phyloP scores from a whole-genome alignment of 1,140 invertebrate genomes.

The Zaprionus inermis region DNA sequence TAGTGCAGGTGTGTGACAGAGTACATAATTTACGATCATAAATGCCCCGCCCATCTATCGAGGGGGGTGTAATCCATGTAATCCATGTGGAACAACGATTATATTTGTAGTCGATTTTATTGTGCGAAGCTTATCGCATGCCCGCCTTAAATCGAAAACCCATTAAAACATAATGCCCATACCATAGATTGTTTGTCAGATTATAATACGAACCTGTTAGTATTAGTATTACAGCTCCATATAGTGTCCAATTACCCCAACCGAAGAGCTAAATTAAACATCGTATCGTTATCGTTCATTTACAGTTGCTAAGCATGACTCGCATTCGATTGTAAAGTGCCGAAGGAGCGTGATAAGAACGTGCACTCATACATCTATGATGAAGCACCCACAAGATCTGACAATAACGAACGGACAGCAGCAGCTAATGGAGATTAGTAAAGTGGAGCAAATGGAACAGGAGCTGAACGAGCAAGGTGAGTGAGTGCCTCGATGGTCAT shows the following conservation, averaged over 20 bases:
- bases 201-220: not conserved
- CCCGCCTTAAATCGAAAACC: constrained; percentile 25
- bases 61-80: constrained; percentile 16
- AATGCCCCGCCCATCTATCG: constrained; percentile 5
- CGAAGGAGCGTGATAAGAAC: constrained; percentile 23
- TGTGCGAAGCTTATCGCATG: constrained; percentile 17
- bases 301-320: constrained; percentile 56
- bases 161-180: constrained; percentile 54
- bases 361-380: constrained; percentile 28
- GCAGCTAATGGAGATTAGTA: constrained; percentile 70
- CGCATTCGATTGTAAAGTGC: constrained; percentile 46
- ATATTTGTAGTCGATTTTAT: constrained; percentile 13
- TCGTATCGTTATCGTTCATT: constrained; percentile 50
- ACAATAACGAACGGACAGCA: constrained; percentile 57
- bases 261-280: constrained; percentile 42
- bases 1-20: constrained; percentile 36
- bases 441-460: constrained; percentile 73
- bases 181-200: constrained; percentile 2
- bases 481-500: constrained; percentile 28
- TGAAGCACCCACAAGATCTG: constrained; percentile 74
- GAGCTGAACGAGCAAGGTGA: constrained; percentile 63
- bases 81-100: constrained; percentile 4
- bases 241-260: constrained; percentile 2
- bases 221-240: constrained; percentile 31
- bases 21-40: constrained; percentile 21